These are phyloP conservation scores for Drosophila nigrodunni DNA, from an alignment of 1,140 invertebrate species.

Conservation along the genomic window DNA sequence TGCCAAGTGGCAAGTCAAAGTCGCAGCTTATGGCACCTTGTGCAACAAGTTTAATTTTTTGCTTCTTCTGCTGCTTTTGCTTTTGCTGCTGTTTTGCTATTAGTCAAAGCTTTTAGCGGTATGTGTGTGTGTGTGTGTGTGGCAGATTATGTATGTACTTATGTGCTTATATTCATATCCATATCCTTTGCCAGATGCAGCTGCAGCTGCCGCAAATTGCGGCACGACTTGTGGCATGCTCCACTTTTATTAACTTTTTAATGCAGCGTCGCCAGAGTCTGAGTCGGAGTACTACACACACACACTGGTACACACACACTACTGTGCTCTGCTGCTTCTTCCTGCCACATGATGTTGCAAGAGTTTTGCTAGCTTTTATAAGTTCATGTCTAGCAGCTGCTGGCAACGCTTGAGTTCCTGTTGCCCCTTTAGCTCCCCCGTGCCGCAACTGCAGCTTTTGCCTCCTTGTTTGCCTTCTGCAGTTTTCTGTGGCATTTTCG, in stretches of 20 bases:
- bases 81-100: conserved; percentile 13
- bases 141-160: conserved; percentile 34
- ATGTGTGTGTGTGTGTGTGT: conserved; percentile 10
- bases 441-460: not conserved
- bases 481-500: conserved; percentile 47
- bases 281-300: conserved; percentile 12
- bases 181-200: conserved; percentile 58
- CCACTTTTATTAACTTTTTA: conserved; percentile 83
- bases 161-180: conserved; percentile 74
- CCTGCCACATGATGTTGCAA: conserved; percentile 4
- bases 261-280: conserved; percentile 59
- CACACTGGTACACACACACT: not conserved
- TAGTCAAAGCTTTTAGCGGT: conserved; percentile 31
- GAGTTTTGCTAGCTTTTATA: conserved; percentile 53
- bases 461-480: conserved; percentile 25
- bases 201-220: conserved; percentile 78
- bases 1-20: conserved; percentile 61
- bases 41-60: conserved; percentile 57
- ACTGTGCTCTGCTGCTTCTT: not conserved
- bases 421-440: not conserved
- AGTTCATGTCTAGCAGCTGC: conserved; percentile 54
- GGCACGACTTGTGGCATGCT: conserved; percentile 82
- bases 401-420: conserved; percentile 22
- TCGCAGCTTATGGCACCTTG: conserved; percentile 65
- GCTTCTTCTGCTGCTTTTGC: not conserved